Conservation (phyloP, 2,797 vertebrate species). For the Manis crassicaudata region DNA sequence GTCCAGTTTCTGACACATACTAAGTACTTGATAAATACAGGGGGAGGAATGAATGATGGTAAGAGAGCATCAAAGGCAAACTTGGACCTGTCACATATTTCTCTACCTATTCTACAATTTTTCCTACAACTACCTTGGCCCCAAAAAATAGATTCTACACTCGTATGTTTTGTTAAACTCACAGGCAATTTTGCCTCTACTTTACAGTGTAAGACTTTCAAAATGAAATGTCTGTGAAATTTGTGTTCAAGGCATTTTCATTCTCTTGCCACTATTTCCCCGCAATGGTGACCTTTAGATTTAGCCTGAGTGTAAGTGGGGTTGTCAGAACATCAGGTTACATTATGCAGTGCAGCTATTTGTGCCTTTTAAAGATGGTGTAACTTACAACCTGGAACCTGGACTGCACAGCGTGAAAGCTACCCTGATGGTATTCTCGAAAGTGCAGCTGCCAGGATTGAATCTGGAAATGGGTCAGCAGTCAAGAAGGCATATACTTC, state of each 20-base stretch:
- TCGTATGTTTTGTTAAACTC: conserved; percentile 25
- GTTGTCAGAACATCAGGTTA: conserved; percentile 76
- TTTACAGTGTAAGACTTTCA: conserved; percentile 35
- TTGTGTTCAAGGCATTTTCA: conserved; percentile 28
- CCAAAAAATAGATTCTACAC: conserved; percentile 12
- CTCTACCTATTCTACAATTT: not conserved
- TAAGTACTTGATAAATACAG: not conserved
- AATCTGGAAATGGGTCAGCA: conserved; percentile 37
- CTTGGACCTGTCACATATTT: not conserved
- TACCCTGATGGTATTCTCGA: conserved; percentile 13
- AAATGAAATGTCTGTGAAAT: conserved; percentile 39
- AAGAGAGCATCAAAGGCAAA: not conserved
- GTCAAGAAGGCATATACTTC: conserved; percentile 43
- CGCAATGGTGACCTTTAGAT: conserved; percentile 73
- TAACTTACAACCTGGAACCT: not conserved
- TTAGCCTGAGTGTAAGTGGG: conserved; percentile 61
- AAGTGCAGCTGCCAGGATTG: not conserved
- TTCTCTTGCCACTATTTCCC: conserved; percentile 60
- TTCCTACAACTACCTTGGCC: not conserved
- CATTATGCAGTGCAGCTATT: conserved; percentile 57
- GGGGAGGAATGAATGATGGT: not conserved
- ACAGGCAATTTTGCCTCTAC: not conserved
- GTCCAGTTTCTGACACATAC: not conserved
- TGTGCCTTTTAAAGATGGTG: conserved; percentile 63
- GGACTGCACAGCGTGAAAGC: not conserved